Conservation (phyloP, 2,113 vertebrate species). For the Gymnarchus niloticus region DNA sequence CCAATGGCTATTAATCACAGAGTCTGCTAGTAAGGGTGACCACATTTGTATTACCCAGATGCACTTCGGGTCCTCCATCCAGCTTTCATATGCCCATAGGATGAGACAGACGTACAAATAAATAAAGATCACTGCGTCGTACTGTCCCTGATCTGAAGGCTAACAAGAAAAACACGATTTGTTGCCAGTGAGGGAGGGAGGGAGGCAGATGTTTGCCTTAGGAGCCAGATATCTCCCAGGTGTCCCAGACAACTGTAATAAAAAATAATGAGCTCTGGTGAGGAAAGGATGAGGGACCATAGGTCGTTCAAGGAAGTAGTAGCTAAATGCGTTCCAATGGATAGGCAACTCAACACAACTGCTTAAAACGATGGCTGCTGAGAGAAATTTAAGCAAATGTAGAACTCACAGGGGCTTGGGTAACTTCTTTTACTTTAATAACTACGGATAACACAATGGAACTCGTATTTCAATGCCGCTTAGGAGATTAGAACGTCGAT, state of each 20-base stretch:
- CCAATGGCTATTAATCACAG: too few relatives aligned
- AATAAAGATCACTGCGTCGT: constrained; percentile 12
- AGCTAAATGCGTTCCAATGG: constrained; percentile 7
- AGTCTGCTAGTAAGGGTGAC: too few relatives aligned
- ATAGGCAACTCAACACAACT: background rate
- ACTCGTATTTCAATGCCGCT: background rate
- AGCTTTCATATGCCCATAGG: background rate
- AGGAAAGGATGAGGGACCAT: constrained; percentile 19
- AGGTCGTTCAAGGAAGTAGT: constrained; percentile 30
- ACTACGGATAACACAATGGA: background rate
- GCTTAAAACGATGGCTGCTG: background rate
- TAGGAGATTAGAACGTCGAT: too few relatives aligned
- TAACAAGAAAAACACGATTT: constrained; percentile 9
- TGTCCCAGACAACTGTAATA: constrained; percentile 30
- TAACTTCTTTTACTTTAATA: background rate
- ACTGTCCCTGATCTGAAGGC: constrained; percentile 24
- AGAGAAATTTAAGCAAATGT: background rate
- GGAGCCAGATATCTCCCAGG: constrained; percentile 40
- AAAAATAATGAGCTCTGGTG: constrained; percentile 37
- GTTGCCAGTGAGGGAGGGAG: constrained; percentile 14
- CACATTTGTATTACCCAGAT: background rate
- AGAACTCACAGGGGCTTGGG: background rate
- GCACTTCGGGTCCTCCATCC: background rate
- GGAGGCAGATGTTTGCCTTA: constrained; percentile 37
- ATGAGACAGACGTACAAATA: constrained; percentile 22